A percentile compares a stretch with the other conserved stretches of the same genome.
Conservation (phyloP, 2,888 invertebrate genomes). For the Pseudococcus longispinus region DNA sequence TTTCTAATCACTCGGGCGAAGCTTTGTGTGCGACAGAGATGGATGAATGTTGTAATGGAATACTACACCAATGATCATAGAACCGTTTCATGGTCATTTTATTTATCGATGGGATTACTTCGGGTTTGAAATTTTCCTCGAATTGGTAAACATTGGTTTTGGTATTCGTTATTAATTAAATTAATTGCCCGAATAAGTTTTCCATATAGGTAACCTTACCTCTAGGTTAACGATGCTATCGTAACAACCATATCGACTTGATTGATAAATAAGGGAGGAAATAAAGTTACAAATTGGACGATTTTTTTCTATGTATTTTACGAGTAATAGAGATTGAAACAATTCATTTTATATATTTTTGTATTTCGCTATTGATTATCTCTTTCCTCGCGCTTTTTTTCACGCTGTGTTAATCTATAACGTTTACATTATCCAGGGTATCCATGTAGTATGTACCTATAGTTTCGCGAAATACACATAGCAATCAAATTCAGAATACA, state of each 20-base stretch:
- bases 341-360: neutral
- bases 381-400: neutral
- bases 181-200: neutral
- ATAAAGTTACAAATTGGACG: neutral
- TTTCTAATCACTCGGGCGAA: slow-evolving; percentile 17
- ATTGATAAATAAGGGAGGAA: neutral
- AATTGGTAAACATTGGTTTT: neutral
- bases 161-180: neutral
- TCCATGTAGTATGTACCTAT: neutral
- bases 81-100: neutral
- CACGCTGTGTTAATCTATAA: neutral
- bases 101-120: slow-evolving; percentile 2
- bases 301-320: neutral
- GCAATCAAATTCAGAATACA: neutral
- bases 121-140: neutral
- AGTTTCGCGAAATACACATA: neutral
- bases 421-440: neutral
- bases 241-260: neutral
- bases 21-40: slow-evolving; percentile 25
- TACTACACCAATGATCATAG: neutral
- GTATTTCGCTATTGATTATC: neutral
- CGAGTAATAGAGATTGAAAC: neutral
- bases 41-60: neutral
- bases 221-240: neutral
- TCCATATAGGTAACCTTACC: neutral